Percentiles rank a stretch among this genome's conserved stretches.
Conservation (phyloP, 1,140 invertebrate genomes). For the Calephelis virginiensis region DNA sequence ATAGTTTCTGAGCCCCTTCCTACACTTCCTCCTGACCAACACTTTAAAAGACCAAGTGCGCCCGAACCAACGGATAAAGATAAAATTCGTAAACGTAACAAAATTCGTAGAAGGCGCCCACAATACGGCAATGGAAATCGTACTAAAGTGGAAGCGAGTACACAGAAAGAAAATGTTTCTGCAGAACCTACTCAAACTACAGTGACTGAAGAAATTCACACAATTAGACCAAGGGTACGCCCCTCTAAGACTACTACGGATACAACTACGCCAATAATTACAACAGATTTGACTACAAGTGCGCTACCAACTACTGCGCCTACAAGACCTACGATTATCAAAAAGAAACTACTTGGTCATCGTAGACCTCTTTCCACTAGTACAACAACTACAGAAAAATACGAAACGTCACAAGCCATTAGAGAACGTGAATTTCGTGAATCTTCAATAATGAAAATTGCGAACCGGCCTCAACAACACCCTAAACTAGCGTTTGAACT, state of each 20-base stretch:
- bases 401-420: conserved; percentile 49
- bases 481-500: conserved; percentile 44
- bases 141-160: conserved; percentile 46
- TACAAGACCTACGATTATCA: conserved; percentile 61
- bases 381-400: conserved; percentile 50
- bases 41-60: conserved; percentile 68
- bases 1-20: conserved; percentile 58
- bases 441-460: conserved; percentile 76
- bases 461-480: conserved; percentile 48
- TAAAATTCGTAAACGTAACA: conserved; percentile 64
- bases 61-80: conserved; percentile 55
- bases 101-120: conserved; percentile 67
- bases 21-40: conserved; percentile 68
- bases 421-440: conserved; percentile 56
- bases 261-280: conserved; percentile 63
- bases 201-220: conserved; percentile 54
- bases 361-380: conserved; percentile 48
- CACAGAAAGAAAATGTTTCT: conserved; percentile 44
- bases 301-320: conserved; percentile 69
- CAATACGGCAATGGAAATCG: conserved; percentile 41
- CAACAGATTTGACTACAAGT: conserved; percentile 71
- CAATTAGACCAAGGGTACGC: conserved; percentile 58
- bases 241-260: conserved; percentile 51
- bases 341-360: conserved; percentile 60
- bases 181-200: conserved; percentile 41